Evolutionary conservation across 1,140 invertebrate genomes (phyloP), one percentile per base, ranked within the genome.

Genomic region (Sycobia sp.): DNA sequence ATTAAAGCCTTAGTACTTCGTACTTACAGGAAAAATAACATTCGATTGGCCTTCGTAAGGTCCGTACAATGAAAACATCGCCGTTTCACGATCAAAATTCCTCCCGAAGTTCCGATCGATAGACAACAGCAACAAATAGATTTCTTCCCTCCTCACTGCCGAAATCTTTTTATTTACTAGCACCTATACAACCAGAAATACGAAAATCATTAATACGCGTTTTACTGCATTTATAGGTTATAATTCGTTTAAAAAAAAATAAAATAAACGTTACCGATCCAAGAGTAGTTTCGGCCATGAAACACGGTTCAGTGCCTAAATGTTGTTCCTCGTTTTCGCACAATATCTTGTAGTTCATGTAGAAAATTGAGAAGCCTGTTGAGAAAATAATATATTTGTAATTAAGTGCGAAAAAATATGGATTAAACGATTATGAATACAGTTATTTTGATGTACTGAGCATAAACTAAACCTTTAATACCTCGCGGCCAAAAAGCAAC

Each of bases 31-130:
- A 73, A 92, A 91, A 27, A 91, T 73, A 3, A 91, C 75, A 69
- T 89, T 81, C 18, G 73, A 73, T 53, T 83, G 72, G 27, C 83
- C 83, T 66, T 90, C 88, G 63, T 85, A 91, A 7, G 82, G 70
- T 0, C 86, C 88, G 67, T 86, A 92, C 67, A 92, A 77, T 0
- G 85, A 85, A 56, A 91, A 89, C 14, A 88, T 80, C 9, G 82
- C 82, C 0, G 82, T 86, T 22, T 84, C 81, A 50, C 82, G 83
- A 14, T 85, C 84, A 49, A 83, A 85, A 38, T 81, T 82, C 68
- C 84, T 83, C 51, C 90, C 90, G 73, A 91, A 92, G 11, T 88
- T 70, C 68, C 84, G 80, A 71, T 91, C 88, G 63, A 91, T 77
- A 65, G 87, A 83, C 3, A 87, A 75, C 25, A 92, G 80, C 2